Conservation (phyloP, 2,113 vertebrate genomes). For the Solea solea region DNA sequence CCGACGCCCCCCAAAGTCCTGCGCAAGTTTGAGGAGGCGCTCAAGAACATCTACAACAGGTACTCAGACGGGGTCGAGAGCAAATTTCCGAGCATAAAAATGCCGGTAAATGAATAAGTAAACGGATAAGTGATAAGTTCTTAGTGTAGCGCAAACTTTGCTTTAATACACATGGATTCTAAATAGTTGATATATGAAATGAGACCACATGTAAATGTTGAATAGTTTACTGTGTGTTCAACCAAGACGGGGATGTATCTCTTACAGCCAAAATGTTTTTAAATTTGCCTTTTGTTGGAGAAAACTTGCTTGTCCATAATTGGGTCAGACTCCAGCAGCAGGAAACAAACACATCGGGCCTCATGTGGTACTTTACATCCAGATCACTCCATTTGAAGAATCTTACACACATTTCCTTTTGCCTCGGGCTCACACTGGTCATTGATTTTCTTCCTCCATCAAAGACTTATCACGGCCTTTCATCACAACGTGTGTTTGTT, state of each 20-base stretch:
- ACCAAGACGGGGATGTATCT: no score
- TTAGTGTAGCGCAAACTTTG: background rate
- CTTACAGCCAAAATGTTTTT: no score
- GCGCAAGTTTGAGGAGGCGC: conserved; percentile 86
- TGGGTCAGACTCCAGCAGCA: conserved; percentile 4
- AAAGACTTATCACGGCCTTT: conserved; percentile 64
- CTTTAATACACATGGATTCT: background rate
- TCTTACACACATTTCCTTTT: conserved; percentile 62
- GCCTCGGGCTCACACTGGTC: conserved; percentile 44
- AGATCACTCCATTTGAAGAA: conserved; percentile 62
- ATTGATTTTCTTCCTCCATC: conserved; percentile 69
- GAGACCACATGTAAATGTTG: no score
- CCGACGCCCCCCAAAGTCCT: conserved; percentile 92
- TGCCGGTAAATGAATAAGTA: background rate
- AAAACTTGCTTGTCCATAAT: conserved; percentile 24
- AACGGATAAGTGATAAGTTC: background rate
- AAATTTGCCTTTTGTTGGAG: conserved; percentile 12
- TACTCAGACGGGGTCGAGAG: conserved; percentile 48
- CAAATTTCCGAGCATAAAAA: no score
- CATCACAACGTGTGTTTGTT: conserved; percentile 55
- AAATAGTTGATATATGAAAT: no score
- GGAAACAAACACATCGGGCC: conserved; percentile 5
- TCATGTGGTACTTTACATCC: conserved; percentile 47
- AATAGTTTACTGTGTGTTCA: no score
- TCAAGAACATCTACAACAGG: conserved; percentile 90